Evolutionary conservation across 92 coral and sea anemone species (phyloP).

Genomic region (Bergia sp.): DNA sequence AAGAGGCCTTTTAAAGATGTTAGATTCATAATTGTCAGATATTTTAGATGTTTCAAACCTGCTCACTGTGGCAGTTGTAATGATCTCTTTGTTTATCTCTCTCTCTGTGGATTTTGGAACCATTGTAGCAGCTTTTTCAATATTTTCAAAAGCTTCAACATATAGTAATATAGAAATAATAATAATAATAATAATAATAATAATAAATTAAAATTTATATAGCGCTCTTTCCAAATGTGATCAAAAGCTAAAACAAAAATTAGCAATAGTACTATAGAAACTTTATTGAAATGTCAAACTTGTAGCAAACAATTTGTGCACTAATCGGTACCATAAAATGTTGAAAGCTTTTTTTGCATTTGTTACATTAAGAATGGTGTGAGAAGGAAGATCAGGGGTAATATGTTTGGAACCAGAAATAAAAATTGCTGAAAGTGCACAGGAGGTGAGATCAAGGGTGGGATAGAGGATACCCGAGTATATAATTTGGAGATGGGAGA

Average conservation of each 20-base stretch:
- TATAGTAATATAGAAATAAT: not conserved
- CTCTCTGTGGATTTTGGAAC: conserved; percentile 1
- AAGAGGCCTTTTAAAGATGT: conserved; percentile 20
- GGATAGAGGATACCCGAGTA: conserved; percentile 27
- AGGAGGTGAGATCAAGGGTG: conserved; percentile 12
- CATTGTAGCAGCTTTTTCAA: conserved; percentile 4
- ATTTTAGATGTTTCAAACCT: conserved; percentile 19
- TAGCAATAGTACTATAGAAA: not conserved
- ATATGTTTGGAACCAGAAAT: not conserved
- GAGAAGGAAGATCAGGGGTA: too few relatives aligned
- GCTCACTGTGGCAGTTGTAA: conserved; percentile 12
- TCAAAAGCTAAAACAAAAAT: too few relatives aligned
- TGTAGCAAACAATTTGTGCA: too few relatives aligned
- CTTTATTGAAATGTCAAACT: too few relatives aligned
- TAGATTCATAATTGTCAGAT: conserved; percentile 23
- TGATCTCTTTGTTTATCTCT: not conserved
- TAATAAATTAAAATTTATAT: too few relatives aligned
- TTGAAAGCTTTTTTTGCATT: not conserved
- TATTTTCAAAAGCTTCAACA: not conserved
- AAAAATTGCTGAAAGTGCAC: conserved; percentile 12
- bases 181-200: too few relatives aligned
- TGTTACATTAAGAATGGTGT: too few relatives aligned
- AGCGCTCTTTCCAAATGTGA: too few relatives aligned
- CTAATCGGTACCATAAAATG: too few relatives aligned
- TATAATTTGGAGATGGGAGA: conserved; percentile 21